A percentile compares a stretch with the other conserved stretches of the same genome.
These are phyloP conservation scores for Drepana arcuata DNA, from an alignment of 1,140 invertebrate genomes.

Conservation along the genomic window DNA sequence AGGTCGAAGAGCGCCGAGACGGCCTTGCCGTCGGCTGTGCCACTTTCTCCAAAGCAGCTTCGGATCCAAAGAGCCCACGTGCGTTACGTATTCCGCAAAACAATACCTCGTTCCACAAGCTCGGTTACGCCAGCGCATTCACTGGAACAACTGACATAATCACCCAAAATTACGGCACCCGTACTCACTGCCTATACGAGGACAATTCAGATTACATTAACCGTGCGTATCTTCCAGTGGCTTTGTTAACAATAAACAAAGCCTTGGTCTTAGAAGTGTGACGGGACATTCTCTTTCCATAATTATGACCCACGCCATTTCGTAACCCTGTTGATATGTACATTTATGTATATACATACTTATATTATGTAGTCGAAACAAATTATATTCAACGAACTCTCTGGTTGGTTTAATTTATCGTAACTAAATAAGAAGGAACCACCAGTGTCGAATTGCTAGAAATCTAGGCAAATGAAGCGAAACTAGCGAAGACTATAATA, in stretches of 20 bases:
- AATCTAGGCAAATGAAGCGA: no score
- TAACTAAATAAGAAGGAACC: no score
- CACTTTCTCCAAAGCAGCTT: constrained; percentile 43
- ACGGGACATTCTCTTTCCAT: constrained; percentile 44
- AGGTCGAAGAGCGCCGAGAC: constrained; percentile 41
- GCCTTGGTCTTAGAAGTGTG: constrained; percentile 49
- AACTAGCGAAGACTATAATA: no score
- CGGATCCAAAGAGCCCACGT: constrained; percentile 37
- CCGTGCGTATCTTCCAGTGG: constrained; percentile 21
- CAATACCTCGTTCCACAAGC: constrained; percentile 37
- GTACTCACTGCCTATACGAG: constrained; percentile 26
- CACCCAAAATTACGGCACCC: constrained; percentile 40
- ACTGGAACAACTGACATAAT: constrained; percentile 55
- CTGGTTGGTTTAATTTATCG: no score
- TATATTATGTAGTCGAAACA: no score
- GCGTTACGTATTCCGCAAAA: constrained; percentile 38
- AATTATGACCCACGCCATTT: constrained; percentile 28
- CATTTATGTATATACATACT: no score
- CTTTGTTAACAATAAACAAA: constrained; percentile 49
- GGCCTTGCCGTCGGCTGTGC: constrained; percentile 53
- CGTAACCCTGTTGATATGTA: constrained; percentile 26
- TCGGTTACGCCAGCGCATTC: constrained; percentile 33
- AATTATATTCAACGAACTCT: no score
- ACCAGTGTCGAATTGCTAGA: no score
- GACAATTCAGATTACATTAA: constrained; percentile 46